Conservation (phyloP, 1,140 invertebrate species). For the Gonioctena quinquepunctata region DNA sequence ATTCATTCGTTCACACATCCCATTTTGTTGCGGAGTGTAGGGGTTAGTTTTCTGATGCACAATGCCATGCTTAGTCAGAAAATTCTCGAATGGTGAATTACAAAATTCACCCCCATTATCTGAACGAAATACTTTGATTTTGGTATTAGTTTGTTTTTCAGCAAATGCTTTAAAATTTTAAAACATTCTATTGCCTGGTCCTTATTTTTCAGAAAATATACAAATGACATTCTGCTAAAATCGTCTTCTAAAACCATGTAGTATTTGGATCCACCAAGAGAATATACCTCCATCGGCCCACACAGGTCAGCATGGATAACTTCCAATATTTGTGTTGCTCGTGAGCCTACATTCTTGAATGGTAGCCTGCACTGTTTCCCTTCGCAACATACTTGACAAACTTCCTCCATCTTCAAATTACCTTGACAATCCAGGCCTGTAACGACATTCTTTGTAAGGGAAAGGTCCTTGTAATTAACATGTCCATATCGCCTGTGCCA, state of each 20-base stretch:
- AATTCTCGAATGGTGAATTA: slow-evolving; percentile 33
- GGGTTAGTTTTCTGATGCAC: slow-evolving; percentile 35
- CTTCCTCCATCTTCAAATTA: slow-evolving; percentile 32
- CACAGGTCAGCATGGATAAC: slow-evolving; percentile 33
- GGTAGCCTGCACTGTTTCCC: slow-evolving; percentile 44
- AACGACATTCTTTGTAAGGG: slow-evolving; percentile 27
- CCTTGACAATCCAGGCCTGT: slow-evolving; percentile 10
- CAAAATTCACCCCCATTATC: slow-evolving; percentile 42
- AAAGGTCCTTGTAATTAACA: slow-evolving; percentile 36
- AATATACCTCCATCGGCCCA: slow-evolving; percentile 9
- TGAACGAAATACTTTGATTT: slow-evolving; percentile 44
- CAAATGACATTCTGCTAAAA: slow-evolving; percentile 46
- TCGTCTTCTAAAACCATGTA: slow-evolving; percentile 51
- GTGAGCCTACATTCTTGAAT: slow-evolving; percentile 32
- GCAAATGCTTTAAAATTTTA: slow-evolving; percentile 42
- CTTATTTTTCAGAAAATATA: slow-evolving; percentile 52
- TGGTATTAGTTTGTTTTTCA: slow-evolving; percentile 34
- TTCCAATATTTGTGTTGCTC: slow-evolving; percentile 39
- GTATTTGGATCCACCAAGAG: slow-evolving; percentile 41
- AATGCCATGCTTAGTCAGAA: slow-evolving; percentile 39
- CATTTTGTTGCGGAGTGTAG: slow-evolving; percentile 56
- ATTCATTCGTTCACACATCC: slow-evolving; percentile 53
- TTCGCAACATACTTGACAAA: slow-evolving; percentile 44
- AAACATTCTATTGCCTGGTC: slow-evolving; percentile 37
- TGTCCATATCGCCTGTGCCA: slow-evolving; percentile 45